A percentile compares a stretch with the other conserved stretches of the same genome.
These are phyloP conservation scores for Lethrus apterus DNA, from an alignment of 1,140 invertebrate genomes.

Conservation along the genomic window DNA sequence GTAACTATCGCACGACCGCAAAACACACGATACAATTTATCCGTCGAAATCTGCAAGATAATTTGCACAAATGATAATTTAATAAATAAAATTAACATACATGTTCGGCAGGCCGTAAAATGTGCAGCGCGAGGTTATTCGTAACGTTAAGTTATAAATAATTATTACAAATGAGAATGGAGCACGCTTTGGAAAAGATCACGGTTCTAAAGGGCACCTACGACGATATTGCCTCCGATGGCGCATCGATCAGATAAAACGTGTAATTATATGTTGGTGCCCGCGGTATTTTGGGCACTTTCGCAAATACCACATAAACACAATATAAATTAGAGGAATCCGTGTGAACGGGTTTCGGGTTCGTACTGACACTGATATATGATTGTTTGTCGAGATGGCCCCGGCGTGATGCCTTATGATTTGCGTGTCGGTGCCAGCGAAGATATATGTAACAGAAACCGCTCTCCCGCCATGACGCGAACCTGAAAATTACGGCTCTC, in stretches of 20 bases:
- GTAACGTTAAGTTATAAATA: conserved; percentile 1
- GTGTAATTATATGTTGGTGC: background rate
- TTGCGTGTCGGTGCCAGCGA: background rate
- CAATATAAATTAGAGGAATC: background rate
- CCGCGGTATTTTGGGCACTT: background rate
- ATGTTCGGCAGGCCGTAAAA: no score
- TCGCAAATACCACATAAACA: background rate
- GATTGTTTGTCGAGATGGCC: background rate
- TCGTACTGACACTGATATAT: background rate
- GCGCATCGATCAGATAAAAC: background rate
- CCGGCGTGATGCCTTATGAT: background rate
- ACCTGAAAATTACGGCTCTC: background rate
- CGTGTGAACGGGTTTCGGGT: background rate
- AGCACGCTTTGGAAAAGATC: background rate
- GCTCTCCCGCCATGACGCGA: no score
- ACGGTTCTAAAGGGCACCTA: background rate
- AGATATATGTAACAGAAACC: background rate
- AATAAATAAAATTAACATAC: no score
- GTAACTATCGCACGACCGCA: no score
- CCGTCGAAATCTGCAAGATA: background rate
- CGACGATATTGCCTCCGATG: background rate
- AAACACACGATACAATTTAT: no score
- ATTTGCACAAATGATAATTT: background rate
- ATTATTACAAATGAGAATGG: background rate
- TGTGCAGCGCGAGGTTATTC: no score